These are phyloP conservation scores for Rhineura floridana DNA, from an alignment of 2,113 vertebrate genomes.

Conservation along the genomic window DNA sequence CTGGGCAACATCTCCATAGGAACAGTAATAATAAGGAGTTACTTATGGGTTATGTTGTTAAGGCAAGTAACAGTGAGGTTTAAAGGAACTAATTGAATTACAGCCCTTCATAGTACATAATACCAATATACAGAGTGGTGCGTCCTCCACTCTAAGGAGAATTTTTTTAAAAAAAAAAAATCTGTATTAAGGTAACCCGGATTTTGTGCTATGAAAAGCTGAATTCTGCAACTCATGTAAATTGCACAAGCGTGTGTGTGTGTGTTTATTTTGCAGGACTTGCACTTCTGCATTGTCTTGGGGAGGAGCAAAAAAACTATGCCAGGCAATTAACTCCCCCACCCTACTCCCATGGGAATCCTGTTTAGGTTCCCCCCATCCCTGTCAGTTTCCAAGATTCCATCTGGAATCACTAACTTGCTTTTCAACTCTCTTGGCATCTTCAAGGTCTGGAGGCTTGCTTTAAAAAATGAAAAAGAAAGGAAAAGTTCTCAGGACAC, in stretches of 20 bases:
- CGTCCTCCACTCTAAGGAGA: neutral
- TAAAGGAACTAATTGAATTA: constrained; percentile 6
- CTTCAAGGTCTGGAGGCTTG: neutral
- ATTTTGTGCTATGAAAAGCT: neutral
- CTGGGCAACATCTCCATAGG: neutral
- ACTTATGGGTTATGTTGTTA: neutral
- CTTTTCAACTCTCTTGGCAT: neutral
- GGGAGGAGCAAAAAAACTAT: neutral
- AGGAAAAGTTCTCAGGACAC: neutral
- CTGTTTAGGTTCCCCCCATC: neutral
- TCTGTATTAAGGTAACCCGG: neutral
- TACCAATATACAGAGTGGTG: neutral
- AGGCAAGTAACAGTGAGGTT: constrained; percentile 19
- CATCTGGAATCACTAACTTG: neutral
- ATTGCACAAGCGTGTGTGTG: neutral
- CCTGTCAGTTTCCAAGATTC: neutral
- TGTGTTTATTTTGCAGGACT: neutral
- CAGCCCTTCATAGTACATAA: neutral
- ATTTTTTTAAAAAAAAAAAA: neutral
- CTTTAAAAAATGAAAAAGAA: neutral
- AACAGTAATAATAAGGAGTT: neutral
- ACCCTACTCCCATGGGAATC: neutral
- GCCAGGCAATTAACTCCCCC: neutral
- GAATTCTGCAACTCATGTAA: neutral
- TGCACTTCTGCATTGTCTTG: neutral